Conservation (phyloP, 1,140 invertebrate genomes). For the Drosophila yakuba region DNA sequence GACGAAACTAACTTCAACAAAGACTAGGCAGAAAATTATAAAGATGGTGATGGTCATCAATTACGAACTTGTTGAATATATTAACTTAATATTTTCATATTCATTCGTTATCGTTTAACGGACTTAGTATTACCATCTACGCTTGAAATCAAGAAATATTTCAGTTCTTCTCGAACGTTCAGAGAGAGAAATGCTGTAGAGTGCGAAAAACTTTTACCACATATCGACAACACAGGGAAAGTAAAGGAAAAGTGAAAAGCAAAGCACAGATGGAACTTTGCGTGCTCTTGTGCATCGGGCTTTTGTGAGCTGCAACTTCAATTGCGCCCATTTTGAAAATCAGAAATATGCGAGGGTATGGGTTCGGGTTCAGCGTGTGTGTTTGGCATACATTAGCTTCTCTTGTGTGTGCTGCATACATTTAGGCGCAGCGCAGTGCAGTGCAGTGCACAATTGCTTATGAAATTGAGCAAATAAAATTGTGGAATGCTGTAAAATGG, state of each 20-base stretch:
- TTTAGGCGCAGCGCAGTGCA: conserved; percentile 53
- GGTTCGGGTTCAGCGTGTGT: conserved; percentile 16
- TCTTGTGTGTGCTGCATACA: conserved; percentile 55
- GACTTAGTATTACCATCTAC: neutral
- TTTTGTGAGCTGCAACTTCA: conserved; percentile 71
- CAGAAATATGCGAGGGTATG: conserved; percentile 49
- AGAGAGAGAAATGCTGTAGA: conserved; percentile 20
- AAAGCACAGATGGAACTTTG: conserved; percentile 54
- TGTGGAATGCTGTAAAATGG: conserved; percentile 59
- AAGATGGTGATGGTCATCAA: no score
- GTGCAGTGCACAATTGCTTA: conserved; percentile 74
- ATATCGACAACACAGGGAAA: conserved; percentile 17
- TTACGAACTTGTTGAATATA: no score
- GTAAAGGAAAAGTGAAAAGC: conserved; percentile 21
- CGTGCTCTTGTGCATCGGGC: conserved; percentile 61
- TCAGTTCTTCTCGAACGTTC: conserved; percentile 6
- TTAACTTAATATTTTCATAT: no score
- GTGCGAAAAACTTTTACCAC: conserved; percentile 33
- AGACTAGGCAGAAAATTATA: neutral
- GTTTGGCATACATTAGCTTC: conserved; percentile 69
- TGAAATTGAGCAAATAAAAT: conserved; percentile 82
- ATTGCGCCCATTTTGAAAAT: conserved; percentile 77
- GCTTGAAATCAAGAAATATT: conserved; percentile 15
- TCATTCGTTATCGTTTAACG: neutral
- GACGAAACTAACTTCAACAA: conserved; percentile 14